Percentiles rank a stretch among this genome's conserved stretches.
Conservation (phyloP, 1,140 invertebrate genomes). For the Polypedilum pembai region DNA sequence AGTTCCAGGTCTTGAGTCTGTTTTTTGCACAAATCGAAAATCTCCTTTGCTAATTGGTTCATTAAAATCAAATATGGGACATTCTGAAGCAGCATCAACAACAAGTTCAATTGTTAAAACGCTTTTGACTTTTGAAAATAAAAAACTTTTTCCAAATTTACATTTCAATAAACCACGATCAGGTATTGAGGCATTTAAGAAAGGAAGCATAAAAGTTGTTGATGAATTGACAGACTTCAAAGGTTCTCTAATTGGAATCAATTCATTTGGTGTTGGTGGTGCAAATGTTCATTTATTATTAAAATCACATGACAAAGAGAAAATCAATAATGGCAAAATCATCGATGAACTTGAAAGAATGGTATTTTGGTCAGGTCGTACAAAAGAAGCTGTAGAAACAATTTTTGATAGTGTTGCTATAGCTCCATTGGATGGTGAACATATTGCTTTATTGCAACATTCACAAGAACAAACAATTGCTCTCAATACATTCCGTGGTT, state of each 20-base stretch:
- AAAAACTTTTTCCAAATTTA: conserved; percentile 60
- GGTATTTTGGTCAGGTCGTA: conserved; percentile 56
- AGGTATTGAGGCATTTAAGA: conserved; percentile 57
- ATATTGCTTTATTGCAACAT: conserved; percentile 45
- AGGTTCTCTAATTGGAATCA: conserved; percentile 52
- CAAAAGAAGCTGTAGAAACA: conserved; percentile 51
- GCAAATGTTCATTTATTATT: conserved; percentile 66
- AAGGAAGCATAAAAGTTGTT: conserved; percentile 59
- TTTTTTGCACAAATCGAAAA: conserved; percentile 44
- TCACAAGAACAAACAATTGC: conserved; percentile 44
- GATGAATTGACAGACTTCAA: conserved; percentile 53
- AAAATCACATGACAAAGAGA: conserved; percentile 58
- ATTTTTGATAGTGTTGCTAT: conserved; percentile 49
- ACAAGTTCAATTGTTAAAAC: conserved; percentile 53
- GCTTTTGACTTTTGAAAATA: conserved; percentile 59
- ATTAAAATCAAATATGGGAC: conserved; percentile 67
- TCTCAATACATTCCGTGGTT: not conserved
- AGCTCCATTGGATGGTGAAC: conserved; percentile 38
- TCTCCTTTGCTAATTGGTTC: conserved; percentile 46
- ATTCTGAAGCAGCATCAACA: conserved; percentile 57
- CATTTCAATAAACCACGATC: conserved; percentile 60
- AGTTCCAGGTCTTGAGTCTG: conserved; percentile 37
- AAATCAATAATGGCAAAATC: conserved; percentile 41
- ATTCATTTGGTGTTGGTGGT: conserved; percentile 73
- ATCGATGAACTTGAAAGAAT: conserved; percentile 52